phyloP scores from a whole-genome alignment of 2,888 invertebrate genomes.

The Cantharis lateralis region DNA sequence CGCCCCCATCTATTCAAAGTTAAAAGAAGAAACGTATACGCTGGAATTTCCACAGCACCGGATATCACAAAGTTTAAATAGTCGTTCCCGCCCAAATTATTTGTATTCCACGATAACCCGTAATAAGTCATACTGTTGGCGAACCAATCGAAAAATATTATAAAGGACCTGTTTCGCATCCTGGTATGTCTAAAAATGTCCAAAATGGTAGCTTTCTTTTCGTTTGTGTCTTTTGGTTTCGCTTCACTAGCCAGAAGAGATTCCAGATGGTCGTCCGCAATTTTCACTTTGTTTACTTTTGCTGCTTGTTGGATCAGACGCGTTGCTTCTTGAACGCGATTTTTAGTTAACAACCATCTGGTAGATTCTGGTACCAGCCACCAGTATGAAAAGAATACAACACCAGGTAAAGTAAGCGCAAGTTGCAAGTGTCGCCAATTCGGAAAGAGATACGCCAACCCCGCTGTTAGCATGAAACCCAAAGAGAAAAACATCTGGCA shows the following conservation, averaged over 20 bases:
- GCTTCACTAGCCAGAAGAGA: constrained; percentile 57
- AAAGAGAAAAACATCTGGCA: constrained; percentile 76
- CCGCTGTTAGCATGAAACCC: constrained; percentile 71
- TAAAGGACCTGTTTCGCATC: constrained; percentile 66
- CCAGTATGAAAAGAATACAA: constrained; percentile 70
- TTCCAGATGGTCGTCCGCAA: constrained; percentile 61
- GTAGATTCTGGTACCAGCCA: constrained; percentile 79
- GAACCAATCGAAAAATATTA: constrained; percentile 78
- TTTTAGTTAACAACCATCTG: constrained; percentile 71
- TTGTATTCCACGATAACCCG: constrained; percentile 77
- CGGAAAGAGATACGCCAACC: constrained; percentile 67
- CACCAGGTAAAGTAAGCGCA: constrained; percentile 70
- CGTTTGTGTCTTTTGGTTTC: constrained; percentile 46
- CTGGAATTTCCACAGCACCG: constrained; percentile 78
- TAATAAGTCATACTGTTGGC: constrained; percentile 79
- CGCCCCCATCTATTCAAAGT: constrained; percentile 74
- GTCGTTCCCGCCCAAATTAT: constrained; percentile 71
- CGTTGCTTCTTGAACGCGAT: constrained; percentile 66
- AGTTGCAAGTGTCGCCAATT: constrained; percentile 74
- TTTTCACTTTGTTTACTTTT: constrained; percentile 65
- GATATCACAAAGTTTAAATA: constrained; percentile 75
- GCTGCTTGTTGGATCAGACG: constrained; percentile 66
- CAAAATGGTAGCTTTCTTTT: constrained; percentile 58
- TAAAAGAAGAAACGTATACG: constrained; percentile 67
- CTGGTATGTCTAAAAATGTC: constrained; percentile 69